Evolutionary conservation across 2,888 invertebrate species (phyloP), one percentile per base, ranked within the genome.

Genomic region (Agrotis puta): DNA sequence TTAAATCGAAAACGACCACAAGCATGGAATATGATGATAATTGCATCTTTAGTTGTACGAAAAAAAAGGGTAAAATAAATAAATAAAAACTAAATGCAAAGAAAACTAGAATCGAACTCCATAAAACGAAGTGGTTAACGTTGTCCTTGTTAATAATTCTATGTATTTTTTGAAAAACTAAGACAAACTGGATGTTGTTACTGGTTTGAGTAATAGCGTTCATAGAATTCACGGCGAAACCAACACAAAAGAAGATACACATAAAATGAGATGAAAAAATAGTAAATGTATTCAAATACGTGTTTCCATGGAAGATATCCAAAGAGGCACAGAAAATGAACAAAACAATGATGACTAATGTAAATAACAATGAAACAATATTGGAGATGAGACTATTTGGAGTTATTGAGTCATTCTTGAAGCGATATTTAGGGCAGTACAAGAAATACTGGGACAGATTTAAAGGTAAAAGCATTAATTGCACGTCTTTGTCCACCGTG

Each of bases 381-480:
- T 27, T 54, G 27, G 27, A 11, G n/a, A 27, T 7, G 1, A 27
- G 27, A 13, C 27, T 27, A 54, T 54, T 54, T 13, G 54, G 27
- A 54, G 11, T 27, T n/a, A 54, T 54, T 3, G 11, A 27, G 27
- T 54, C 11, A 27, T 54, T 27, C 13, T 27, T 54, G 13, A 54
- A 27, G 27, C 54, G n/a, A n/a, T 54, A 54, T 54, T 54, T 54
- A n/a, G 54, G 54, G n/a, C 54, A n/a, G 16, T 27, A 54, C 54
- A 54, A n/a, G 11, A 27, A 1, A 13, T 1, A 27, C 27, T 54
- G 54, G 2, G 27, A n/a, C 54, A 54, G n/a, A 27, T 54, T 27
- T 14, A 54, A 27, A 54, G 54, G 4, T 27, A 27, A n/a, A n/a
- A 54, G 27, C 54, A 54, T 54, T 5, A 11, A 18, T 27, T 54